Base-by-base conservation (phyloP, 2,888 invertebrate species). In the Melanostoma scalare region DNA sequence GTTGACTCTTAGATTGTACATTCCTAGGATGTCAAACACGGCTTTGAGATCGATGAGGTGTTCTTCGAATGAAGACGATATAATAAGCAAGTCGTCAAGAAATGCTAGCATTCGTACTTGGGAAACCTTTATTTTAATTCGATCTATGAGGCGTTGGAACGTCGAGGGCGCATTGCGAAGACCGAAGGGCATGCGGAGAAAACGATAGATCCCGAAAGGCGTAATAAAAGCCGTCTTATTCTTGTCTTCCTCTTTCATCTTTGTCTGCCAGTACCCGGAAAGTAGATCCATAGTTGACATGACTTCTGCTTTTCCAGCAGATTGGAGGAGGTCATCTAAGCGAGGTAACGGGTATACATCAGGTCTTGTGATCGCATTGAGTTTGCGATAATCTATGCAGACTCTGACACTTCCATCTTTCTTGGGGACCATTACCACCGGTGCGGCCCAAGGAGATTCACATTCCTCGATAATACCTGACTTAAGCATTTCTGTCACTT, bases 221-320 rank as follows among this genome's bases (percentile, higher is more conserved):
- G 89, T 88, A 1, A 88, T 86, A 60, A 90, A 89, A 0, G 87
- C 86, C 0, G 89, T 89, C 67, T 89, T 89, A 0, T 86, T 74
- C 63, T 78, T 86, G 63, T 73, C 0, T n/a, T n/a, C n/a, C n/a
- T n/a, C n/a, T n/a, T n/a, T n/a, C n/a, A n/a, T n/a, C n/a, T n/a
- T n/a, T n/a, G 89, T 86, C 67, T 91, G 91, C 87, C 89, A 90
- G 74, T 90, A 91, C 0, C 90, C 90, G 9, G 87, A 72, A 31
- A 86, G 86, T 1, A 91, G 82, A 65, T 90, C 90, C 3, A 91
- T 63, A 0, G 89, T 89, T n/a, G n/a, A n/a, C n/a, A n/a, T n/a
- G n/a, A n/a, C n/a, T n/a, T n/a, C n/a, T n/a, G n/a, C n/a, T n/a
- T 76, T 79, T 71, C 87, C 88, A 0, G 89, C 88, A 0, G 81